Evolutionary conservation across 2,888 invertebrate species (phyloP), one percentile per base, ranked within the genome.

Genomic region (Halictus ligatus): DNA sequence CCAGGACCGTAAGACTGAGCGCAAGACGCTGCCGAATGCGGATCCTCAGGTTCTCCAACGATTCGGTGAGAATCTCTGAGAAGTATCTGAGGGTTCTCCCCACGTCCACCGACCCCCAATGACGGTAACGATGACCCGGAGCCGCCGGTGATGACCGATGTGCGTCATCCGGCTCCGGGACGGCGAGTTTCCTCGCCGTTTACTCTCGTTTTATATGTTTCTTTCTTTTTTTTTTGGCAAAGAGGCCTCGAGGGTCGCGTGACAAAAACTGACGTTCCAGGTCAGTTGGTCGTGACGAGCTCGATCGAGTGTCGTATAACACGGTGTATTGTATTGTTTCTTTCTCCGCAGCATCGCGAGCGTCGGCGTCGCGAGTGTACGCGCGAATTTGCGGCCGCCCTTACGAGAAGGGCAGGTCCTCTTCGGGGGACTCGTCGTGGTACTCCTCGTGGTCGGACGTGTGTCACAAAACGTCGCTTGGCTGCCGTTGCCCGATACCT

Each of bases 391-490:
- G 69, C 69, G 69, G 43, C 50, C 77, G 75, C 86, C 91, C 92
- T 94, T 94, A 94, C 93, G 94, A 94, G 93, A 95, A 95, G 89
- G 94, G 92, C 83, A 95, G 92, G 89, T 95, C 95, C 92, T 95
- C 95, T 80, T 95, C 95, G 84, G 94, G 92, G 50, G 95, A 95
- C 92, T 95, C 95, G 94, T 95, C 95, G 88, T 95, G 95, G 89
- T 95, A 95, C 92, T 95, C 95, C 95, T 95, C 95, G 94, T 95
- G 95, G 95, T 95, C 95, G 92, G 95, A 94, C 94, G 95, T 95
- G 93, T 95, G 95, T 95, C 95, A 95, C 95, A 95, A 95, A 95
- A 95, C 95, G 91, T 95, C 95, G 88, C 91, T 92, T 78, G 94
- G 93, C 84, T 95, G 94, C 81, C 95, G 94, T 83, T 95, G 94